phyloP scores from a whole-genome alignment of 2,113 vertebrate species.

The Tupaia tana region DNA sequence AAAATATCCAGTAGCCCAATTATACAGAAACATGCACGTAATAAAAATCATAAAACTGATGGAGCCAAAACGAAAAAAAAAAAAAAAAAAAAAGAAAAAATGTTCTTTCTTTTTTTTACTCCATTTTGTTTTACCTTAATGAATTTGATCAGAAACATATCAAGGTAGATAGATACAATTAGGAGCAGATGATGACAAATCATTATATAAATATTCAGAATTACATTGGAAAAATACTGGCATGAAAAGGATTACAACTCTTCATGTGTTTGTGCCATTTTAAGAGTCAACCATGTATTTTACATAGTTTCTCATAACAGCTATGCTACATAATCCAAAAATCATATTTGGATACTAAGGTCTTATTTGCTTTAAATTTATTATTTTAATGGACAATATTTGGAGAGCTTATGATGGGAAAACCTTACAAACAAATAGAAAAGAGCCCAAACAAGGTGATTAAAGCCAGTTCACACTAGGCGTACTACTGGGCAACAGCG shows the following conservation, averaged over 20 bases:
- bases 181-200: constrained; percentile 50
- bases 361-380: not conserved
- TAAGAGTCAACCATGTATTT: constrained; percentile 31
- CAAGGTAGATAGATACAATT: constrained; percentile 59
- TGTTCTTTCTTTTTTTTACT: not conserved
- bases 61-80: constrained; percentile 48
- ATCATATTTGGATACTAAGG: not conserved
- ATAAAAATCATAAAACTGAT: constrained; percentile 68
- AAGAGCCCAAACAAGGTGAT: not conserved
- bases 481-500: not conserved
- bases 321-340: not conserved
- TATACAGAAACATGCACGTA: constrained; percentile 61
- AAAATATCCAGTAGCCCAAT: constrained; percentile 49
- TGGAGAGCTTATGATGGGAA: not conserved
- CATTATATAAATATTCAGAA: constrained; percentile 46
- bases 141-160: constrained; percentile 69
- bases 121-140: not conserved
- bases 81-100: constrained; percentile 67
- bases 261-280: not conserved
- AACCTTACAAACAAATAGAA: not conserved
- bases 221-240: constrained; percentile 39
- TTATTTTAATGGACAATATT: not conserved
- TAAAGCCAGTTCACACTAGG: not conserved
- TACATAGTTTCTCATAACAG: constrained; percentile 9
- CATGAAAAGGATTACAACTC: not conserved